Percentiles rank a stretch among this genome's conserved stretches.
Conservation (phyloP, 2,888 invertebrate species). For the Drosophila eohydei region DNA sequence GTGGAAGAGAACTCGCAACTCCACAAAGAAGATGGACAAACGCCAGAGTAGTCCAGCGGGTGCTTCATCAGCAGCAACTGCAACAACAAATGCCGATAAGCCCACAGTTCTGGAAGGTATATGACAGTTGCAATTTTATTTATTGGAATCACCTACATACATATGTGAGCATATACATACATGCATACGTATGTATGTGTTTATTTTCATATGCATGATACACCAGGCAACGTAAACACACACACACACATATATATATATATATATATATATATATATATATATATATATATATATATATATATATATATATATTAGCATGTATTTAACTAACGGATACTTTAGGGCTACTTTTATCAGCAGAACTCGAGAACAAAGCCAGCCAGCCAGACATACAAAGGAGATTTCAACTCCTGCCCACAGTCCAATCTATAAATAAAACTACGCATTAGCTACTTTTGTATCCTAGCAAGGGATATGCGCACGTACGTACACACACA, state of each 20-base stretch:
- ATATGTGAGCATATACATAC: background rate
- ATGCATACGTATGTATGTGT: background rate
- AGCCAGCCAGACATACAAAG: background rate
- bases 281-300: background rate
- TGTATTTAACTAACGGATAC: slow-evolving; percentile 2
- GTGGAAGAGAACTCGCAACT: slow-evolving; percentile 84
- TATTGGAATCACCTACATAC: background rate
- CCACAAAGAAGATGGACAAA: slow-evolving; percentile 81
- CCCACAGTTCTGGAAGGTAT: slow-evolving; percentile 83
- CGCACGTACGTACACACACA: slow-evolving; percentile 3
- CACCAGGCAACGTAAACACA: slow-evolving; percentile 5
- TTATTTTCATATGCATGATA: slow-evolving; percentile 22
- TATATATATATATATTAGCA: background rate
- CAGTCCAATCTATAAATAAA: slow-evolving; percentile 59
- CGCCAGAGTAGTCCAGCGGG: slow-evolving; percentile 58
- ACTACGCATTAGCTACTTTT: slow-evolving; percentile 58
- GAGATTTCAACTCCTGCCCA: slow-evolving; percentile 1
- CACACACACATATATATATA: background rate
- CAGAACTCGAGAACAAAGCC: slow-evolving; percentile 1
- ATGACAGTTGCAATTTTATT: slow-evolving; percentile 5
- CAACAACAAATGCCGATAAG: slow-evolving; percentile 69
- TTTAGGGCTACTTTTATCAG: slow-evolving; percentile 24
- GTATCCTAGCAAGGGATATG: slow-evolving; percentile 25
- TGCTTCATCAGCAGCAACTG: slow-evolving; percentile 22
- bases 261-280: background rate